These are phyloP conservation scores for Pollimyrus isidori DNA, from an alignment of 2,113 vertebrate species.

Conservation along the genomic window DNA sequence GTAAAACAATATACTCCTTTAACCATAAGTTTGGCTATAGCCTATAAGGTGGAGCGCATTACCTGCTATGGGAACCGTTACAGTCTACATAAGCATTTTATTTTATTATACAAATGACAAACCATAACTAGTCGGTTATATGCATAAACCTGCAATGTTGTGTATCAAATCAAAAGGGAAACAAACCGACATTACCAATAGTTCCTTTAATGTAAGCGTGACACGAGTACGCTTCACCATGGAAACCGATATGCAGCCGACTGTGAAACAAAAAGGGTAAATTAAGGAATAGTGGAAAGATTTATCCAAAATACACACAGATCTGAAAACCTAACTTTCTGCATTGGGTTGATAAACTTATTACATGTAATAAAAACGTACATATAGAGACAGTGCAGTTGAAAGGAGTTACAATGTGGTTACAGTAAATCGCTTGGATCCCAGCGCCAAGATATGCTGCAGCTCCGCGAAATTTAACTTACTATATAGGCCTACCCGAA, in stretches of 20 bases:
- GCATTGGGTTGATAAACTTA: background rate
- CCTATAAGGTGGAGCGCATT: background rate
- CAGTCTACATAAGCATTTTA: background rate
- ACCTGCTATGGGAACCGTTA: background rate
- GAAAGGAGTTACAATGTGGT: background rate
- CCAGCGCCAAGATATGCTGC: background rate
- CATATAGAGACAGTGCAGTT: background rate
- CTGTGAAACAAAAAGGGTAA: slow-evolving; percentile 24
- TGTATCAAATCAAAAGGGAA: background rate
- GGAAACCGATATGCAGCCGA: slow-evolving; percentile 49
- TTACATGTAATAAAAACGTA: background rate
- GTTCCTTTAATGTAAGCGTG: background rate
- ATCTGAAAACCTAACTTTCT: background rate
- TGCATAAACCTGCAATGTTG: background rate
- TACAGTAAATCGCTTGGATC: slow-evolving; percentile 11
- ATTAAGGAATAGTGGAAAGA: slow-evolving; percentile 12
- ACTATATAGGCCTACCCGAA: background rate
- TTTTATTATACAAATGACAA: background rate
- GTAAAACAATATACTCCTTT: background rate
- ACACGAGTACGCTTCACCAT: slow-evolving; percentile 54
- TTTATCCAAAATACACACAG: background rate
- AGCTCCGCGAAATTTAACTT: background rate
- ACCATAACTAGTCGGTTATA: background rate
- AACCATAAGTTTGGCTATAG: background rate
- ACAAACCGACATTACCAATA: background rate